Evolutionary conservation across 2,888 invertebrate genomes (phyloP).

Genomic region (Netelia inedita): DNA sequence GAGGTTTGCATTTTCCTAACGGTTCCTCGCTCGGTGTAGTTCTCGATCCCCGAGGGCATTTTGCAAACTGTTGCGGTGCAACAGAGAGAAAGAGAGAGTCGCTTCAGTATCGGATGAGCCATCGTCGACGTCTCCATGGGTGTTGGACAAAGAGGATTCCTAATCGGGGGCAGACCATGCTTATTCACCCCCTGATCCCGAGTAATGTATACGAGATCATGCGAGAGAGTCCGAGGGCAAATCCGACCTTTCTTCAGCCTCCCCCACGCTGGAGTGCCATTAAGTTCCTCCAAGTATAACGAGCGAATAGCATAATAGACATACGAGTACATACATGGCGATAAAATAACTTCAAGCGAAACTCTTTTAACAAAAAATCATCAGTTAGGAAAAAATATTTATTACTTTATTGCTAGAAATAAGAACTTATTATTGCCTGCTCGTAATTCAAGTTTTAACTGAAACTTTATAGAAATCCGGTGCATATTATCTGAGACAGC

Average conservation of each 20-base stretch:
- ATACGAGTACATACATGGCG: not conserved
- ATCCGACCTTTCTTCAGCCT: constrained; percentile 5
- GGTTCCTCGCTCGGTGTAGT: constrained; percentile 5
- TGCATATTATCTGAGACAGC: too few relatives aligned
- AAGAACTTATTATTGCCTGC: not conserved
- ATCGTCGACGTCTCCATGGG: constrained; percentile 9
- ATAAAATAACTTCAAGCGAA: not conserved
- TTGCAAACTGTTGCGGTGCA: not conserved
- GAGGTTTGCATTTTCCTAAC: constrained; percentile 23
- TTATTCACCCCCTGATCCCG: constrained; percentile 32
- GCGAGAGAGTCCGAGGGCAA: constrained; percentile 25
- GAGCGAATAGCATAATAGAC: not conserved
- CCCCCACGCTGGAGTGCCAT: not conserved
- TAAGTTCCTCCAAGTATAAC: not conserved
- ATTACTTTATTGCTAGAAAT: not conserved
- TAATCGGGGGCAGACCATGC: constrained; percentile 52
- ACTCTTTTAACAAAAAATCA: not conserved
- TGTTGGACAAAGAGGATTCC: constrained; percentile 40
- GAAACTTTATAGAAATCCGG: too few relatives aligned
- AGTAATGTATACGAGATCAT: constrained; percentile 25
- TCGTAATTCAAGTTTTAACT: too few relatives aligned
- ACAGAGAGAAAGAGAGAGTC: not conserved
- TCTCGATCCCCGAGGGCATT: constrained; percentile 10
- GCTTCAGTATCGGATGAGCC: constrained; percentile 41
- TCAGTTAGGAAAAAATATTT: not conserved